These are phyloP conservation scores for Leucophenga varia DNA, from an alignment of 1,140 invertebrate species.

Conservation along the genomic window DNA sequence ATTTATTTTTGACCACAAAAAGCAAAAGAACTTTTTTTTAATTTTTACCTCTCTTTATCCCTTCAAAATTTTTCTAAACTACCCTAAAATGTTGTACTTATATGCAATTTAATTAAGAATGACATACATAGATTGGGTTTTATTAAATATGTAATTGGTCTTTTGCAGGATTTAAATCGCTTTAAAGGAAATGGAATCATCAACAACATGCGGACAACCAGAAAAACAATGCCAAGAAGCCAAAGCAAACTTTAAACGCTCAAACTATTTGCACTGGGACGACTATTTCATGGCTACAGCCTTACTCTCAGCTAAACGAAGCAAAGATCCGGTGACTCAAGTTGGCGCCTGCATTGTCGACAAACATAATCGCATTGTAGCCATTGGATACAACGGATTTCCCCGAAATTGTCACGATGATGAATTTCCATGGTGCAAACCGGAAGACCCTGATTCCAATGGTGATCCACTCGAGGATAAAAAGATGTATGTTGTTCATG, in stretches of 20 bases:
- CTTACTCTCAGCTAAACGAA: slow-evolving; percentile 77
- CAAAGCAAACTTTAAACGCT: slow-evolving; percentile 20
- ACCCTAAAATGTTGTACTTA: too few relatives aligned
- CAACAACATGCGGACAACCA: too few relatives aligned
- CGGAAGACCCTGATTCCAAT: slow-evolving; percentile 28
- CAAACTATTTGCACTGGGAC: slow-evolving; percentile 62
- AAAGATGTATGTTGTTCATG: slow-evolving; percentile 92
- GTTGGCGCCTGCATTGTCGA: slow-evolving; percentile 94
- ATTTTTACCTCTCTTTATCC: too few relatives aligned
- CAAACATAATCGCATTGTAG: slow-evolving; percentile 84
- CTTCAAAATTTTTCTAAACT: too few relatives aligned
- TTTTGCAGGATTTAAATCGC: too few relatives aligned
- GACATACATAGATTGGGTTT: too few relatives aligned
- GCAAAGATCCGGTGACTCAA: slow-evolving; percentile 91
- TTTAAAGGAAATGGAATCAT: too few relatives aligned
- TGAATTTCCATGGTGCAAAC: slow-evolving; percentile 82
- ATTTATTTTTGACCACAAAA: too few relatives aligned
- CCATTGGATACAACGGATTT: slow-evolving; percentile 96
- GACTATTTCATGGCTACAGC: slow-evolving; percentile 93
- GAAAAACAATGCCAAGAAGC: too few relatives aligned
- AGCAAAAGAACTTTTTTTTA: too few relatives aligned
- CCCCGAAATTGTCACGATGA: slow-evolving; percentile 86
- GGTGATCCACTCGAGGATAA: slow-evolving; percentile 69
- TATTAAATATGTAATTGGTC: too few relatives aligned
- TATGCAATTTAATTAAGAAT: too few relatives aligned